Conservation (phyloP, 2,797 vertebrate genomes). For the Enteromius thamalakanensis region DNA sequence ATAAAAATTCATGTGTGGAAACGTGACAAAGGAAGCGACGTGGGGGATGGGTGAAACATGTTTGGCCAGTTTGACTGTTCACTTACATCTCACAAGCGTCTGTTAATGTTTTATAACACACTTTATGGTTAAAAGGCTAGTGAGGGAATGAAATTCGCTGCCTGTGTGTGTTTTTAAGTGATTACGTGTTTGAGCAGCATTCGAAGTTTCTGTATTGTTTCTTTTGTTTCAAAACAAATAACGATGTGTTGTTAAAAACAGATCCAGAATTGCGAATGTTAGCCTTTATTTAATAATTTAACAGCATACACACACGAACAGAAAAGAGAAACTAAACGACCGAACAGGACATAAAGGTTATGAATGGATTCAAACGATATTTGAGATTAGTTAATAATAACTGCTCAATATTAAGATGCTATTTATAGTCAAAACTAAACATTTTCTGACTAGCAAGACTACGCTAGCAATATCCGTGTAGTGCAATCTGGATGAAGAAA, state of each 20-base stretch:
- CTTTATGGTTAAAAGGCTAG: slow-evolving; percentile 29
- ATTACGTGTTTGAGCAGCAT: neutral
- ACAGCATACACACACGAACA: neutral
- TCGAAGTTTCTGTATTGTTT: neutral
- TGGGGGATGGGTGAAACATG: slow-evolving; percentile 48
- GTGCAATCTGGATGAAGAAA: neutral
- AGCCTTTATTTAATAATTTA: neutral
- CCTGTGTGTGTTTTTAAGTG: neutral
- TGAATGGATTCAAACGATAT: neutral
- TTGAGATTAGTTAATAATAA: neutral
- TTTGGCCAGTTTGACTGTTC: slow-evolving; percentile 28
- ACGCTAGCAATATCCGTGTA: neutral
- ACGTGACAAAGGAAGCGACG: neutral
- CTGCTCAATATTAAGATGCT: neutral
- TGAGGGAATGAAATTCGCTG: neutral
- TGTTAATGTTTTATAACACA: neutral
- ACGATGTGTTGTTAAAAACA: neutral
- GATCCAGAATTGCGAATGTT: neutral
- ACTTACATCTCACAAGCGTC: neutral
- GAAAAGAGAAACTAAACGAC: neutral
- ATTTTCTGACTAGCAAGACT: slow-evolving; percentile 1
- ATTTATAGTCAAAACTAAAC: neutral
- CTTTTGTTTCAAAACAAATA: neutral
- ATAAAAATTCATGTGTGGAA: neutral
- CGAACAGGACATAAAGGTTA: neutral